Conservation (phyloP, 2,797 vertebrate genomes). For the Parotocinclus haroldoi region DNA sequence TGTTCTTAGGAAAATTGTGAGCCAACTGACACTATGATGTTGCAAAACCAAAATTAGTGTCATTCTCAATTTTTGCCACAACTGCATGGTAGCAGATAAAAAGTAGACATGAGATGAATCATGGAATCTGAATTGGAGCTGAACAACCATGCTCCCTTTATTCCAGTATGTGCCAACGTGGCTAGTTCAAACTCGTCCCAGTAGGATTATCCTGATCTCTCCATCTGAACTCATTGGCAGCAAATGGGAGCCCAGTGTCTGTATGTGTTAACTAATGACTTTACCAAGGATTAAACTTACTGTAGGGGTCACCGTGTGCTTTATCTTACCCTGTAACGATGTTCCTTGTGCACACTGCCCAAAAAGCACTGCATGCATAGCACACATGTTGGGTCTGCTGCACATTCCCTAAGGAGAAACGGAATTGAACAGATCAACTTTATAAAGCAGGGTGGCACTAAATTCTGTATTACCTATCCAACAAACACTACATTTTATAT, state of each 20-base stretch:
- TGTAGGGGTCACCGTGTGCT: neutral
- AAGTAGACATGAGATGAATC: neutral
- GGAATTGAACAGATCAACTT: neutral
- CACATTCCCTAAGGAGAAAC: conserved; percentile 81
- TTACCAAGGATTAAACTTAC: neutral
- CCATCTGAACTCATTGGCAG: neutral
- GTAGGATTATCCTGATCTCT: conserved; percentile 36
- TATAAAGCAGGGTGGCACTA: too few species aligned
- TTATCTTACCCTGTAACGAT: conserved; percentile 89
- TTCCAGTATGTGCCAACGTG: neutral
- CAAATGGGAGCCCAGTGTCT: neutral
- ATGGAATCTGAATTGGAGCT: neutral
- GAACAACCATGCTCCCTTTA: neutral
- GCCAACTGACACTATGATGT: too few species aligned
- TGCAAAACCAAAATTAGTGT: too few species aligned
- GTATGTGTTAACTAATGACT: neutral
- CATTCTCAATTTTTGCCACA: too few species aligned
- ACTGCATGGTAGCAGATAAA: too few species aligned
- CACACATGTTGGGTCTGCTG: conserved; percentile 94
- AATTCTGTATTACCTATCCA: too few species aligned
- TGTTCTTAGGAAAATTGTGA: too few species aligned
- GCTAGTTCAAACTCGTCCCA: conserved; percentile 3
- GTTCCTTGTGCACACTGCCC: conserved; percentile 89
- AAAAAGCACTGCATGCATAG: conserved; percentile 98
- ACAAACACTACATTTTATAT: too few species aligned